Evolutionary conservation across 2,113 vertebrate genomes (phyloP), one percentile per base, ranked within the genome.

Genomic region (Eudyptes chrysolophus): DNA sequence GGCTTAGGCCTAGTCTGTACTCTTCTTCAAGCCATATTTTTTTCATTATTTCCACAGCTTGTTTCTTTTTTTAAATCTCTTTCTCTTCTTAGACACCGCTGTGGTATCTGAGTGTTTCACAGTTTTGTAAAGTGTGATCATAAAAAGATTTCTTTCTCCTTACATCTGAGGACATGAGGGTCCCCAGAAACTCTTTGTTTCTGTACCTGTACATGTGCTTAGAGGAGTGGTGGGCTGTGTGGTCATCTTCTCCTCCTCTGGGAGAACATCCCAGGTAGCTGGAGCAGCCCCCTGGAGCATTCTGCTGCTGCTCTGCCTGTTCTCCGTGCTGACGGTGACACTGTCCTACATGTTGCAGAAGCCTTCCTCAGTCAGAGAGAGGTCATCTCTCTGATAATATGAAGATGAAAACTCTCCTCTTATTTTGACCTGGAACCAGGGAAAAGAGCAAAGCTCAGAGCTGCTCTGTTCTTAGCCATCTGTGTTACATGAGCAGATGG

Each of bases 251-350:
- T 13, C 65, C 14, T 77, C 13, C 40, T n/a, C 11, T 48, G 13
- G 49, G 6, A 69, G 22, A 55, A 38, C 1, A 1, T 38, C 15
- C 30, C 42, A 69, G 2, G 27, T 38, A 49, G n/a, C 46, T 42
- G 42, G 15, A 29, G n/a, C 32, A 79, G 27, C 22, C 17, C 18
- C 22, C 2, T 25, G 5, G 27, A 26, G 38, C 0, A 0, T 58
- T 75, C 57, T 64, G 48, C 62, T 60, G 11, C 52, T 61, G 58
- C 54, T 65, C 68, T 78, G 11, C 30, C 36, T 51, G 27, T 32
- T 78, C 44, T 32, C 54, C 0, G 0, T 69, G 42, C 58, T 77
- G 36, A 42, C 16, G 0, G 0, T 71, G 29, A 55, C 60, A 34
- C 16, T 88, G 44, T 65, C 27, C 52, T 32, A 15, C 1, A 1